These are phyloP conservation scores for Epinephelus coioides DNA, from an alignment of 2,797 vertebrate species.

Conservation along the genomic window DNA sequence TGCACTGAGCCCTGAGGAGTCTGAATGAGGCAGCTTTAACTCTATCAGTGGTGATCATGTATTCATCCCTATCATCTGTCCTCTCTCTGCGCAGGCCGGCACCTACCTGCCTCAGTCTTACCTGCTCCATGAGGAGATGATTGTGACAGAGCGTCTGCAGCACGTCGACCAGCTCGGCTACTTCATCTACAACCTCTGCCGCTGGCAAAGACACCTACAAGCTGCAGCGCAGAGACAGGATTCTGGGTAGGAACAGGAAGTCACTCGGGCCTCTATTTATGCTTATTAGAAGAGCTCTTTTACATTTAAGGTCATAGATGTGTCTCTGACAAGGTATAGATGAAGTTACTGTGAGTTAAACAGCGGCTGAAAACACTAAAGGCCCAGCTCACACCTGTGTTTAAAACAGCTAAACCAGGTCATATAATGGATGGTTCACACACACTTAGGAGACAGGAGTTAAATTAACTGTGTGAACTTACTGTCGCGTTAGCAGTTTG, in stretches of 20 bases:
- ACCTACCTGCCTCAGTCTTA: slow-evolving; percentile 97
- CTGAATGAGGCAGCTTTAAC: no score
- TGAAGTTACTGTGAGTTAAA: not conserved
- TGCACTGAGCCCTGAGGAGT: no score
- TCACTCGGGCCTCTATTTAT: not conserved
- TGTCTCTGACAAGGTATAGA: not conserved
- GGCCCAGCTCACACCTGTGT: no score
- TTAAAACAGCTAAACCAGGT: no score
- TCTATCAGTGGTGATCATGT: not conserved
- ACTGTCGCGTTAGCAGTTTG: no score
- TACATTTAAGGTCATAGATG: not conserved
- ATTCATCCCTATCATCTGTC: not conserved
- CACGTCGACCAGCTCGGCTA: slow-evolving; percentile 91
- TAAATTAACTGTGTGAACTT: no score
- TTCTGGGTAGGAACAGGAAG: slow-evolving; percentile 73
- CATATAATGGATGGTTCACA: no score
- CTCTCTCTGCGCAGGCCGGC: slow-evolving; percentile 86
- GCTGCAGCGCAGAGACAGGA: slow-evolving; percentile 91
- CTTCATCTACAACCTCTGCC: slow-evolving; percentile 94
- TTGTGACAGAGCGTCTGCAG: slow-evolving; percentile 95
- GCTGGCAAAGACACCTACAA: slow-evolving; percentile 93
- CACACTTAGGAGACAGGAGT: no score
- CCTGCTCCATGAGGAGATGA: slow-evolving; percentile 96
- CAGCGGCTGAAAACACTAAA: no score
- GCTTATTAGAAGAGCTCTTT: not conserved